Evolutionary conservation across 2,113 vertebrate genomes (phyloP), one percentile per base, ranked within the genome.

Genomic region (Deroptyus accipitrinus): DNA sequence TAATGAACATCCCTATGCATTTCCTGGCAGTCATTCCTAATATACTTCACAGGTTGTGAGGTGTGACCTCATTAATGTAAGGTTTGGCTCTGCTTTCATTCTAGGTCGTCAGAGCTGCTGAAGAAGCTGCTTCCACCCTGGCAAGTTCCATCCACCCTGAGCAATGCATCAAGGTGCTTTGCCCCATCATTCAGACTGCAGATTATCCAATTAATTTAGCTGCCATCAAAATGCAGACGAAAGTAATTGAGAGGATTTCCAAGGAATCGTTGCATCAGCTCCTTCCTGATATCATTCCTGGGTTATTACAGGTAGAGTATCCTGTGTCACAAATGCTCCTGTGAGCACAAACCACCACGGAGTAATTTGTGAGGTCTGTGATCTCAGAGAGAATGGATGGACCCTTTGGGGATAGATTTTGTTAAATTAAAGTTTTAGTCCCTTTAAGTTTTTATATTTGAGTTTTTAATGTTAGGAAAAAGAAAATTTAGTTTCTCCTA

Each of bases 151-250:
- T 99, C 95, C 99, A 99, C 96, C 99, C 99, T 0, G 99, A 99
- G 97, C 99, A 99, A 96, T 99, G 99, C 98, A 99, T 99, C 98
- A 99, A 99, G 97, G 99, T 99, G 78, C 98, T 99, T 62, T 99
- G 99, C 84, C 99, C 99, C 76, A 99, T 99, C 88, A 99, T 99
- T 91, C 99, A 99, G 98, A 99, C 99, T 1, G 99, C 99, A 16
- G 99, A 99, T 97, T 99, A 99, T 96, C 99, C 99, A 96, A 99
- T 99, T 97, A 99, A 99, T 91, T 98, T 99, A 74, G 99, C 99
- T 10, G 99, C 99, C 96, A 99, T 99, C 97, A 99, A 99, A 98
- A 99, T 99, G 99, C 99, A 99, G 96, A 99, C 99, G 1, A 99
- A 99, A 96, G 99, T 99, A 73, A 99, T 99, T 1, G 99, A 99